Evolutionary conservation across 2,888 invertebrate genomes (phyloP), one percentile per base, ranked within the genome.

Genomic region (Napeogenes sylphis): DNA sequence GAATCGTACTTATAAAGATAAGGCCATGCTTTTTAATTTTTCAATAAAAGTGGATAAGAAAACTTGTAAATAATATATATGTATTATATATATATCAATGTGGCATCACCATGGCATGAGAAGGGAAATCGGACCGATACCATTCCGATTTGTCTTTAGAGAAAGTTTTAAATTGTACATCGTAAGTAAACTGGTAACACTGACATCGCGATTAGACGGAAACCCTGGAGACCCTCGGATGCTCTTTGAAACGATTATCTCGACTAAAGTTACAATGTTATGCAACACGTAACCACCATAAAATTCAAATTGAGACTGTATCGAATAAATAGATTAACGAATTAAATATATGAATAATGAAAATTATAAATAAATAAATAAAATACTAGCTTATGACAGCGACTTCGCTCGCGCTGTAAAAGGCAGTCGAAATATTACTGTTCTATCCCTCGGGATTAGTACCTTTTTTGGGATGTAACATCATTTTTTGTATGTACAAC

Each of bases 151-250:
- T 4, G 78, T 75, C 76, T 79, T 77, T 75, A 77, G 87, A 83
- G 89, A 90, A 90, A 90, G 90, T 90, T 84, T 82, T 79, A 89
- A 88, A 90, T 88, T 89, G 86, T 85, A 87, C 82, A 78, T 77
- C 76, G 81, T 78, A 79, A 76, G 82, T 84, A 81, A 87, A 87
- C 83, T 84, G 77, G 86, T 81, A 83, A 81, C 79, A 77, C 75
- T 80, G 78, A 82, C 73, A 70, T 30, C 30, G 76, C 69, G 79
- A 82, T 82, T 79, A 78, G 74, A 71, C n/a, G n/a, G n/a, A n/a
- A n/a, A n/a, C 70, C 68, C 55, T 30, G 8, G 10, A 67, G 73
- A 70, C 33, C 71, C 75, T 58, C 65, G 65, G 65, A 74, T 72
- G 73, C 74, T 75, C 74, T 71, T 64, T 57, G 55, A 64, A 57